These are phyloP conservation scores for Leiothrix lutea DNA, from an alignment of 2,113 vertebrate genomes.

Conservation along the genomic window DNA sequence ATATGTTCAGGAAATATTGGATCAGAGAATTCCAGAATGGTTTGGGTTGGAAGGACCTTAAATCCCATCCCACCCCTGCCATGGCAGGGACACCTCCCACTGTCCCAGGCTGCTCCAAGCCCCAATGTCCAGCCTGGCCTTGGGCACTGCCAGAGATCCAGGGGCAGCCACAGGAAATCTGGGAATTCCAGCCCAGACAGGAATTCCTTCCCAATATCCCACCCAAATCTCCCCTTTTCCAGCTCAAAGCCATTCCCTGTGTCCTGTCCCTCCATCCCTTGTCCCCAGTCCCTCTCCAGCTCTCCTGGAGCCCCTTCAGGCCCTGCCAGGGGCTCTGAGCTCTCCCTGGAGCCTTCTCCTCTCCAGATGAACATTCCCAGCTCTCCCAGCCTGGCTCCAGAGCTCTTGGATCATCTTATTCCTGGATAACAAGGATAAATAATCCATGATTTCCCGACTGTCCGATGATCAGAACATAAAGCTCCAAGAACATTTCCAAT, in stretches of 20 bases:
- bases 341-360: not conserved
- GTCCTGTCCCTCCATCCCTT: not conserved
- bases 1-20: rapidly evolving
- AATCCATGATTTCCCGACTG: not conserved
- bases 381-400: not conserved
- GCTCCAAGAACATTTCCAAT: rapidly evolving
- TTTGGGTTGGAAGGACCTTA: too few species aligned
- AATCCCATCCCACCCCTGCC: not conserved
- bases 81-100: not conserved
- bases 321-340: not conserved
- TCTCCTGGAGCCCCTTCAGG: not conserved
- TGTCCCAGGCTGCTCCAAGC: not conserved
- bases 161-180: not conserved
- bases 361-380: not conserved
- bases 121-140: not conserved
- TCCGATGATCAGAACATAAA: not conserved
- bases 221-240: not conserved
- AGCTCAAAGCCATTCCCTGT: not conserved
- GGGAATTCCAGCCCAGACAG: not conserved
- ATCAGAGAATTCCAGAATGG: too few species aligned
- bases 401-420: rapidly evolving
- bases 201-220: not conserved
- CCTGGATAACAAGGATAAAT: not conserved
- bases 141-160: not conserved
- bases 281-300: not conserved